Evolutionary conservation across 2,888 invertebrate species (phyloP).

Genomic region (Callyntrura guangdongensis): DNA sequence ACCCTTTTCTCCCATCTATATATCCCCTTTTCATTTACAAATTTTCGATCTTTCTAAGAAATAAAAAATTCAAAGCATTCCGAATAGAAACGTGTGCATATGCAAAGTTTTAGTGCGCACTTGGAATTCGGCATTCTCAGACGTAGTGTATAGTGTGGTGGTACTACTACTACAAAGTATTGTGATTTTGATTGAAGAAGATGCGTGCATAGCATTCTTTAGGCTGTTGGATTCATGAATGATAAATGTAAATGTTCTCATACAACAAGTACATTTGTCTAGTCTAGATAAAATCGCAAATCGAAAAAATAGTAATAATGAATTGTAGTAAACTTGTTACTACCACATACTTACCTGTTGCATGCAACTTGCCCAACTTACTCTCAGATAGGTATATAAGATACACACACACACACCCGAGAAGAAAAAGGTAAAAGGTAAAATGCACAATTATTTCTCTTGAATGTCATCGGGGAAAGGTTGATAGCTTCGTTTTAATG

Average conservation of each 20-base stretch:
- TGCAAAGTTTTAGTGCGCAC: not conserved
- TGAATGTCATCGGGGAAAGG: slow-evolving; percentile 42
- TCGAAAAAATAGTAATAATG: slow-evolving; percentile 51
- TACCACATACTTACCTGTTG: slow-evolving; percentile 43
- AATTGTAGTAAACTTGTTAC: slow-evolving; percentile 62
- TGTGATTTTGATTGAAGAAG: slow-evolving; percentile 39
- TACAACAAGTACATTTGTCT: slow-evolving; percentile 58
- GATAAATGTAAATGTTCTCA: slow-evolving; percentile 57
- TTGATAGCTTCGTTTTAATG: not conserved
- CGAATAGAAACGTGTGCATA: not conserved
- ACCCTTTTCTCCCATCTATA: slow-evolving; percentile 16
- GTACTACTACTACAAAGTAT: not conserved
- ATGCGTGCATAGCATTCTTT: slow-evolving; percentile 64
- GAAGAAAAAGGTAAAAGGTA: slow-evolving; percentile 3
- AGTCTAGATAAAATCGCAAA: slow-evolving; percentile 60
- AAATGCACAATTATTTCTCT: slow-evolving; percentile 53
- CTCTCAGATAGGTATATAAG: not conserved
- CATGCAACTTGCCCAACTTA: not conserved
- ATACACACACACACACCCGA: not conserved
- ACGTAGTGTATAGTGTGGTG: not conserved
- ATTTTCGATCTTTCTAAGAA: slow-evolving; percentile 25
- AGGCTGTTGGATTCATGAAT: slow-evolving; percentile 49
- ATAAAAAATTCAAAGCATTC: slow-evolving; percentile 48
- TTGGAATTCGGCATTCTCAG: not conserved
- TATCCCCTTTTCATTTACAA: slow-evolving; percentile 2